Evolutionary conservation across 2,113 vertebrate species (phyloP).

Genomic region (Zootoca vivipara): DNA sequence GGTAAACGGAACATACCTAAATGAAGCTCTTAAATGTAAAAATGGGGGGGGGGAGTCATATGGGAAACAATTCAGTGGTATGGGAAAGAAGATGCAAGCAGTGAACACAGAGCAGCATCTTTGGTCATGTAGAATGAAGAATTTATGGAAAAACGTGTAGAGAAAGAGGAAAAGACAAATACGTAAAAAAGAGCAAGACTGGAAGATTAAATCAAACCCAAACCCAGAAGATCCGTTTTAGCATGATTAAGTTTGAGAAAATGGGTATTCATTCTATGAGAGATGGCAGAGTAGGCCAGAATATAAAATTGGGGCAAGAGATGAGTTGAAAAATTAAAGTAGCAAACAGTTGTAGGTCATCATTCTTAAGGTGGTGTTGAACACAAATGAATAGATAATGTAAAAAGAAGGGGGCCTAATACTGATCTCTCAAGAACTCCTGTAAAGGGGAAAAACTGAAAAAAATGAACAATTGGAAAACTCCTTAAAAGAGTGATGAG

Average conservation of each 20-base stretch:
- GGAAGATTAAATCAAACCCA: background rate
- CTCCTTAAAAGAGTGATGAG: no score
- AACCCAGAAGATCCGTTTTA: background rate
- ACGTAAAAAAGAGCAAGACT: background rate
- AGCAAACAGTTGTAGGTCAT: background rate
- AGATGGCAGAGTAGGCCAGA: background rate
- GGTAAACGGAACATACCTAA: background rate
- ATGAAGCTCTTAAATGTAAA: background rate
- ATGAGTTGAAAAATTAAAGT: no score
- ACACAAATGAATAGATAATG: background rate
- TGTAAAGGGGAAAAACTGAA: background rate
- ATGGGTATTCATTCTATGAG: background rate
- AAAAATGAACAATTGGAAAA: no score
- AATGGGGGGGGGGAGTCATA: background rate
- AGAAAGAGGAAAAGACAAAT: background rate
- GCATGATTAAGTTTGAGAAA: background rate
- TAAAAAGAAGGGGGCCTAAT: background rate
- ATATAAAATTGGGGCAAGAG: no score
- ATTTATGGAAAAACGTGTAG: background rate
- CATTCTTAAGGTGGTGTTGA: no score
- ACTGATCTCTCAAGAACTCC: background rate
- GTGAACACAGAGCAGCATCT: background rate
- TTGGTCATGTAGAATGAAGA: background rate
- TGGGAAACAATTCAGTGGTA: background rate
- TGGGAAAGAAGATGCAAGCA: background rate